phyloP scores from a whole-genome alignment of 2,797 vertebrate genomes.

The Chelidonichthys spinosus region DNA sequence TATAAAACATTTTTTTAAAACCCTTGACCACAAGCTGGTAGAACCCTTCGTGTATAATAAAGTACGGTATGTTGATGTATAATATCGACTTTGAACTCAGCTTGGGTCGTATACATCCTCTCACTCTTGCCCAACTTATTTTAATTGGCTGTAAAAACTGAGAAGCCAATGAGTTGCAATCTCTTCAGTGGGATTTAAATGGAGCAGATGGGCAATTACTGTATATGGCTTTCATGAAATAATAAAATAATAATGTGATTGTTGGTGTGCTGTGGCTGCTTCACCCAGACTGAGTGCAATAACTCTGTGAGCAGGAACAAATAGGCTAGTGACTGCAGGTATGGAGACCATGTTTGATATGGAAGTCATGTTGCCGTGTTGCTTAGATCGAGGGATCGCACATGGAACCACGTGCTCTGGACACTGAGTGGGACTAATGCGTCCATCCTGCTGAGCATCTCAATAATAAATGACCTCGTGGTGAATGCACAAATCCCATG shows the following conservation, averaged over 20 bases:
- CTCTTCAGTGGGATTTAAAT: neutral
- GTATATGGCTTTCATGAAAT: neutral
- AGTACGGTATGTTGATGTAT: neutral
- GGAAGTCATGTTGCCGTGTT: neutral
- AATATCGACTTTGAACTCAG: neutral
- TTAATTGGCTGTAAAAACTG: slow-evolving; percentile 4
- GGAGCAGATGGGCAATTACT: slow-evolving; percentile 6
- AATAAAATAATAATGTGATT: slow-evolving; percentile 2
- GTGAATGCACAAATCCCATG: neutral
- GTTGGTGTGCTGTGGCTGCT: neutral
- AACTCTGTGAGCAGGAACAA: neutral
- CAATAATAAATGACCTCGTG: slow-evolving; percentile 29
- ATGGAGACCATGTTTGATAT: neutral
- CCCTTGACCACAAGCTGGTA: neutral
- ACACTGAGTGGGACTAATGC: slow-evolving; percentile 1
- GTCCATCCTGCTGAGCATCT: slow-evolving; percentile 7
- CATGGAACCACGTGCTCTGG: neutral
- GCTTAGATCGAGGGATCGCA: neutral
- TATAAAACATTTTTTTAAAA: no score
- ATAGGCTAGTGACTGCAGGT: neutral
- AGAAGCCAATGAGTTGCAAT: neutral
- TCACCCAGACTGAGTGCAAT: neutral
- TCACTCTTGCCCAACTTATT: slow-evolving; percentile 8
- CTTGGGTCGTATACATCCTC: neutral
- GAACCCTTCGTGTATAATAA: slow-evolving; percentile 1